phyloP scores from a whole-genome alignment of 2,888 invertebrate species.

The Bhutanitis thaidina region DNA sequence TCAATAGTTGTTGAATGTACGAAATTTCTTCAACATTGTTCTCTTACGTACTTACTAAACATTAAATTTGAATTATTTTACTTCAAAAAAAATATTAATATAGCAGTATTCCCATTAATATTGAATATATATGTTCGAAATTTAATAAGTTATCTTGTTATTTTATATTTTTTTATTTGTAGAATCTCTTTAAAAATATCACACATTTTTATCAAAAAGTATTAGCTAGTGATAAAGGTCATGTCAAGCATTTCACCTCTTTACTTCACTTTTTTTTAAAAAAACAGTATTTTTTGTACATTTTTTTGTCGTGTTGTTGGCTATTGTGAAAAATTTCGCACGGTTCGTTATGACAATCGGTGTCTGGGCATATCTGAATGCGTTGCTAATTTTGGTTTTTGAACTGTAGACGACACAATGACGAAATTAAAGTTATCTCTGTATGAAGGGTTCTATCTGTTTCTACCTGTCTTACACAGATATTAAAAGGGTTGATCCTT shows the following conservation, averaged over 20 bases:
- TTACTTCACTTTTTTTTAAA: constrained; percentile 32
- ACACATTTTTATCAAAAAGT: not conserved
- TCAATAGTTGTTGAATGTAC: constrained; percentile 14
- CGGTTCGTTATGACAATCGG: constrained; percentile 63
- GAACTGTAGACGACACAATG: constrained; percentile 55
- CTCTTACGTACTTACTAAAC: not conserved
- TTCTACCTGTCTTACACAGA: constrained; percentile 55
- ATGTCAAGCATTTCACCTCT: constrained; percentile 37
- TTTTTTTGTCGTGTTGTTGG: constrained; percentile 29
- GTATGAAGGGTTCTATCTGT: constrained; percentile 46
- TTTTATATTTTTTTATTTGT: not conserved
- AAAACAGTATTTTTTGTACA: constrained; percentile 36
- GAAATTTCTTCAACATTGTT: constrained; percentile 10
- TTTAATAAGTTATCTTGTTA: not conserved
- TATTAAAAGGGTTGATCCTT: constrained; percentile 59
- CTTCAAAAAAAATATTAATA: no score
- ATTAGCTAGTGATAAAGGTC: constrained; percentile 1
- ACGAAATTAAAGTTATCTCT: constrained; percentile 49
- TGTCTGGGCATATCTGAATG: constrained; percentile 65
- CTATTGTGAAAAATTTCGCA: constrained; percentile 69
- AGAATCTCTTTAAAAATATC: not conserved
- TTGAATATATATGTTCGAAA: not conserved
- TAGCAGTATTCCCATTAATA: no score
- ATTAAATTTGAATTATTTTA: no score
- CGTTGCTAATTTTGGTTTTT: constrained; percentile 63